Evolutionary conservation across 2,888 invertebrate genomes (phyloP).

Genomic region (Antheraea yamamai): DNA sequence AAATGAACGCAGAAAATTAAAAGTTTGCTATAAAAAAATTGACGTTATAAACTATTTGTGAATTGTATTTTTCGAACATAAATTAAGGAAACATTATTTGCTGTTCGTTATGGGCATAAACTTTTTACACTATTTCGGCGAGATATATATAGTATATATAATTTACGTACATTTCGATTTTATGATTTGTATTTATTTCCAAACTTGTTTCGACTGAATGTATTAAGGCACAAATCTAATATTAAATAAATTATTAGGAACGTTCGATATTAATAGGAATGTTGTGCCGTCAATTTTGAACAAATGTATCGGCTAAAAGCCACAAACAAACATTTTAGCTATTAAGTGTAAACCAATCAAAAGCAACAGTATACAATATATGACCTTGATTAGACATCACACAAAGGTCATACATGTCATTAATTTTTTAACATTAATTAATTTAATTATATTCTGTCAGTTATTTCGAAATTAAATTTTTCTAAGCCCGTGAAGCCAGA

Average conservation of each 20-base stretch:
- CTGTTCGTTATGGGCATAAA: neutral
- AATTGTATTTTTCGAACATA: neutral
- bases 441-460: too few relatives aligned
- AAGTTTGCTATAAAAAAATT: neutral
- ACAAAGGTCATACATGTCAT: too few relatives aligned
- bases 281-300: neutral
- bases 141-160: neutral
- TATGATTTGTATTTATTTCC: neutral
- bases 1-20: neutral
- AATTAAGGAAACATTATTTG: neutral
- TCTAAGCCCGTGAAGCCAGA: too few relatives aligned
- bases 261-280: constrained; percentile 34
- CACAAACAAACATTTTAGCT: neutral
- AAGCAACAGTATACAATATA: neutral
- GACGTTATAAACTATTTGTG: neutral
- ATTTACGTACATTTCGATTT: neutral
- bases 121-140: neutral
- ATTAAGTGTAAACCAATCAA: neutral
- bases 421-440: too few relatives aligned
- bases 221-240: constrained; percentile 9
- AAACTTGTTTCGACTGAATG: neutral
- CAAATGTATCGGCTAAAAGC: neutral
- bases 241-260: constrained; percentile 22
- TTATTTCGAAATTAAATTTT: too few relatives aligned
- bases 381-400: too few relatives aligned